These are phyloP conservation scores for Brenthis daphne DNA, from an alignment of 2,888 invertebrate species.

Conservation along the genomic window DNA sequence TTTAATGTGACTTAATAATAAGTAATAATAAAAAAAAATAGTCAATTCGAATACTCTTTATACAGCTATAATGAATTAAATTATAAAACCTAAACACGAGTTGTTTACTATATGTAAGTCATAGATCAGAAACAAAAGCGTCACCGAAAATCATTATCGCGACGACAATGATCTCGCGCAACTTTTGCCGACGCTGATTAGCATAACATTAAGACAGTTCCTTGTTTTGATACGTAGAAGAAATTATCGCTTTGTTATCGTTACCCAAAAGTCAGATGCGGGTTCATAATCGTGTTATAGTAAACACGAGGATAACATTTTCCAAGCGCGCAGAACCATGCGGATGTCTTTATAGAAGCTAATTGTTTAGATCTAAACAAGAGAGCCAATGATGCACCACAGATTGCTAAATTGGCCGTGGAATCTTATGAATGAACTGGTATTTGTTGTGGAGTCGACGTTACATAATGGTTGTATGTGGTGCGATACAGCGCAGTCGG, in stretches of 20 bases:
- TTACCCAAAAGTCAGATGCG: constrained; percentile 48
- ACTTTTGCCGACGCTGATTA: constrained; percentile 62
- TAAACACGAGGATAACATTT: constrained; percentile 49
- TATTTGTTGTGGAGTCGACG: constrained; percentile 63
- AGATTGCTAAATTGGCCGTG: constrained; percentile 56
- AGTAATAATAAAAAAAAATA: neutral
- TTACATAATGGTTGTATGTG: constrained; percentile 73
- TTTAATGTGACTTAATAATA: constrained; percentile 8
- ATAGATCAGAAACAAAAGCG: constrained; percentile 28
- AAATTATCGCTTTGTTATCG: constrained; percentile 65
- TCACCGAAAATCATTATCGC: constrained; percentile 57
- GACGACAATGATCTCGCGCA: constrained; percentile 72
- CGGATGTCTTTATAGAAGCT: constrained; percentile 47
- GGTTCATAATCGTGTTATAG: constrained; percentile 38
- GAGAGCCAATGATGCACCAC: constrained; percentile 54
- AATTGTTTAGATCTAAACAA: constrained; percentile 46
- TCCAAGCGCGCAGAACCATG: constrained; percentile 44
- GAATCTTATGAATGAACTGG: constrained; percentile 71
- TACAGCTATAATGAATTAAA: neutral
- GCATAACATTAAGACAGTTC: constrained; percentile 62
- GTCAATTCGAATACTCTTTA: neutral
- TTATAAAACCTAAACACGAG: neutral
- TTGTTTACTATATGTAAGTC: constrained; percentile 26
- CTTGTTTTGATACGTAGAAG: constrained; percentile 69
- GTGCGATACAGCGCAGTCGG: constrained; percentile 48